Evolutionary conservation across 2,113 vertebrate species (phyloP).

Genomic region (Tonatia bakeri): DNA sequence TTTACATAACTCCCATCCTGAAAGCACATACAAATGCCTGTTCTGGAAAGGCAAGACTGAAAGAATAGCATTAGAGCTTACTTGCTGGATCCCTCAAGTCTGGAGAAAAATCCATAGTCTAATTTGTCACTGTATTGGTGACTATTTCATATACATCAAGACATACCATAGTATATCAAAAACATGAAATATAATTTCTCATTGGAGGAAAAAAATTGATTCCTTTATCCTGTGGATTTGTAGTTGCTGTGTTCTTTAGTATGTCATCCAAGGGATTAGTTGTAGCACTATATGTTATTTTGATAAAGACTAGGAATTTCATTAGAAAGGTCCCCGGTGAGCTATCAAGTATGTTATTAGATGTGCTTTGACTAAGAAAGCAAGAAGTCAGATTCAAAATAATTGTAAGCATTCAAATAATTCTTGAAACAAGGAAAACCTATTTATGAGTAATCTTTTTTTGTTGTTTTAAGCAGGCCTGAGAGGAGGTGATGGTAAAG

Average conservation of each 20-base stretch:
- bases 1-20: background rate
- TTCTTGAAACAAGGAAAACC: conserved; percentile 62
- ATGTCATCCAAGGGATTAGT: conserved; percentile 62
- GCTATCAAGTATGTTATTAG: conserved; percentile 51
- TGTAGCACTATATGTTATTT: conserved; percentile 65
- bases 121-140: conserved; percentile 44
- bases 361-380: conserved; percentile 56
- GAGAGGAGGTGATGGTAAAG: conserved; percentile 47
- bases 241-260: conserved; percentile 49
- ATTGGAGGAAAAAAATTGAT: conserved; percentile 40
- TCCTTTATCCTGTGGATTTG: conserved; percentile 40
- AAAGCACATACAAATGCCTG: background rate
- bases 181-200: conserved; percentile 55
- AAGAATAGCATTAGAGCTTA: conserved; percentile 38
- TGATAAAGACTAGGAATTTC: conserved; percentile 71
- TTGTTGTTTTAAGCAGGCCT: conserved; percentile 55
- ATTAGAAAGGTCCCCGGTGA: conserved; percentile 61
- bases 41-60: background rate
- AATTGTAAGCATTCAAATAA: conserved; percentile 51
- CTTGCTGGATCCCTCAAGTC: conserved; percentile 17
- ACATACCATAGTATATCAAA: conserved; percentile 42
- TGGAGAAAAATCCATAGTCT: conserved; percentile 38
- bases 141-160: conserved; percentile 61
- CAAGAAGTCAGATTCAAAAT: conserved; percentile 4
- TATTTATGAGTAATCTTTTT: conserved; percentile 54